Percentiles rank a stretch among this genome's conserved stretches.
phyloP scores from a whole-genome alignment of 1,140 invertebrate species.

The Leptopilina clavipes region DNA sequence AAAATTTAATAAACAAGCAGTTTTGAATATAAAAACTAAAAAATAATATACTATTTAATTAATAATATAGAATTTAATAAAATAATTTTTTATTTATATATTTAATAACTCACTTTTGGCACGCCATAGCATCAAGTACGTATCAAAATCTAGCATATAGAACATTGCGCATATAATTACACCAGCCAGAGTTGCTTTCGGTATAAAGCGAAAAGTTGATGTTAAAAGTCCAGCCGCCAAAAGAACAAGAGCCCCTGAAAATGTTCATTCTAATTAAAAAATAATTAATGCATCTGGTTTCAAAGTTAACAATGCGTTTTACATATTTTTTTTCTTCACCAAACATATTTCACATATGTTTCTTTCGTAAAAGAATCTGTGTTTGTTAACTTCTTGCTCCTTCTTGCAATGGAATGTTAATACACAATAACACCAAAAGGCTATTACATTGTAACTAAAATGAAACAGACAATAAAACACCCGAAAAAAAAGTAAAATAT shows the following conservation, averaged over 20 bases:
- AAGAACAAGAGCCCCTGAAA: constrained; percentile 79
- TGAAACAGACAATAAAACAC: too few relatives aligned
- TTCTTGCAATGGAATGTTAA: too few relatives aligned
- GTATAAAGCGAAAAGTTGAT: constrained; percentile 82
- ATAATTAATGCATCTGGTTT: background rate
- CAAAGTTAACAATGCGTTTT: background rate
- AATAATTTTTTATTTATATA: background rate
- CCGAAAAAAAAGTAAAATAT: too few relatives aligned
- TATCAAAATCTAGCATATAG: constrained; percentile 85
- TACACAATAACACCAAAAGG: too few relatives aligned
- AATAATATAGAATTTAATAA: too few relatives aligned
- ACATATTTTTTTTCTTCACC: background rate
- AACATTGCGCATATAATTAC: constrained; percentile 86
- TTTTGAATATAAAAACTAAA: too few relatives aligned
- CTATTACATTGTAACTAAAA: too few relatives aligned
- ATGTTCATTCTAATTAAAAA: constrained; percentile 25
- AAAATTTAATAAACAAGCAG: too few relatives aligned
- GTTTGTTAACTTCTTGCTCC: too few relatives aligned
- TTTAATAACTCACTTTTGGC: background rate
- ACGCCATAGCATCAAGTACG: constrained; percentile 83
- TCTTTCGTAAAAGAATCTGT: too few relatives aligned
- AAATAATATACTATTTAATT: too few relatives aligned
- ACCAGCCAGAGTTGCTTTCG: constrained; percentile 82
- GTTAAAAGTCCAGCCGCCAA: constrained; percentile 81
- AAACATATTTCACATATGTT: too few relatives aligned